Conservation (phyloP, 2,113 vertebrate genomes). For the Tenebrosternarchus preto region DNA sequence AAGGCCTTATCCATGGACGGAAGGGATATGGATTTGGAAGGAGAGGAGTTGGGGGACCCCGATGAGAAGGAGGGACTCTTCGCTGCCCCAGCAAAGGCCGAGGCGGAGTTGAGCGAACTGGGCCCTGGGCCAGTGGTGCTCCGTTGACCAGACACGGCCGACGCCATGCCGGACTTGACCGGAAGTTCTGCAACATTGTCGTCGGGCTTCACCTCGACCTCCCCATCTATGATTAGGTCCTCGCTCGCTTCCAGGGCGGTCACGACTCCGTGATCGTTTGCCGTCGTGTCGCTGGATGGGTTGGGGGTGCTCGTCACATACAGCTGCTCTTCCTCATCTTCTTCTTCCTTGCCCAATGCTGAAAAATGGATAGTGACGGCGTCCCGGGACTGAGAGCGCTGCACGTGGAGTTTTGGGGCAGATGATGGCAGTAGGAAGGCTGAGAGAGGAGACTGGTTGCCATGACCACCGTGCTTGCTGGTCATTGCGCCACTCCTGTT, state of each 20-base stretch:
- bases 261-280: constrained; percentile 79
- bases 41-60: constrained; percentile 79
- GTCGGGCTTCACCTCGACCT: background rate
- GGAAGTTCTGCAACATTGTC: background rate
- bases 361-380: constrained; percentile 98
- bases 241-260: constrained; percentile 89
- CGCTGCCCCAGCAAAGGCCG: background rate
- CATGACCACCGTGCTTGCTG: constrained; percentile 84
- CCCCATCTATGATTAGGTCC: constrained; percentile 70
- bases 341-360: constrained; percentile 92
- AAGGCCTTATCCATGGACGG: constrained; percentile 82
- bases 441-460: constrained; percentile 77
- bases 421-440: constrained; percentile 78
- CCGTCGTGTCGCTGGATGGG: constrained; percentile 53
- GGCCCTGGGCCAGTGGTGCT: constrained; percentile 68
- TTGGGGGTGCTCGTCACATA: constrained; percentile 62
- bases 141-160: constrained; percentile 65
- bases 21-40: constrained; percentile 78
- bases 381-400: constrained; percentile 90
- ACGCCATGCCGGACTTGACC: background rate
- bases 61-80: constrained; percentile 44
- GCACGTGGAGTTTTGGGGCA: constrained; percentile 91
- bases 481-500: constrained; percentile 87
- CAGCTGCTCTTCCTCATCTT: constrained; percentile 93
- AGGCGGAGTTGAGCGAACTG: constrained; percentile 51